Evolutionary conservation across 2,113 vertebrate genomes (phyloP), one percentile per base, ranked within the genome.

Genomic region (Nanorana parkeri): DNA sequence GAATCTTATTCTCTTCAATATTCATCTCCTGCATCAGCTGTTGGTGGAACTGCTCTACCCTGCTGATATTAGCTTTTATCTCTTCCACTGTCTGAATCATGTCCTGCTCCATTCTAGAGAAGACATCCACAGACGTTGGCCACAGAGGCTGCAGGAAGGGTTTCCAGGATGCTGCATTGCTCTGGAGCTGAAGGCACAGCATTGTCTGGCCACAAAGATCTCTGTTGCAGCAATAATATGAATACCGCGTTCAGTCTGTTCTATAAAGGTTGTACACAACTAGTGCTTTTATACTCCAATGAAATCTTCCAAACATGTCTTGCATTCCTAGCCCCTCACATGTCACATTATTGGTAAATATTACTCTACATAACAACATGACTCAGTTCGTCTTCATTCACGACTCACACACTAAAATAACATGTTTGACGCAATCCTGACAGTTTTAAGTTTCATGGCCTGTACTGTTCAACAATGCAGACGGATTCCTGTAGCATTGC

Each of bases 21-120:
- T 85, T 78, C 81, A 83, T 60, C 77, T 29, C 84, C 78, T 0
- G 23, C 26, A 86, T 78, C 83, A 85, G 6, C 72, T 83, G 13
- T 66, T 84, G 85, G 83, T 88, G 86, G 0, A 88, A 75, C 55
- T 85, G 86, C 77, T 85, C 89, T 81, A 88, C 84, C 78, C 86
- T 81, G 26, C 85, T 84, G 56, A 87, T 86, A 24, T 84, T 87
- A 0, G 84, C 4, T 41, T 89, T 88, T 84, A 88, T 87, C 64
- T 87, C 85, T 79, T 83, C 80, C 0, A 87, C 73, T 55, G 64
- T 77, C 16, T 23, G 60, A 1, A 68, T 63, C 73, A 77, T 55
- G 23, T 68, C 72, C 52, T 68, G 65, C 17, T 83, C 81, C 56
- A 87, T 67, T 84, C 84, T 86, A 85, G 86, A 77, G 85, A 87